Conservation (phyloP, 2,113 vertebrate genomes). For the Ariopsis seemanni region DNA sequence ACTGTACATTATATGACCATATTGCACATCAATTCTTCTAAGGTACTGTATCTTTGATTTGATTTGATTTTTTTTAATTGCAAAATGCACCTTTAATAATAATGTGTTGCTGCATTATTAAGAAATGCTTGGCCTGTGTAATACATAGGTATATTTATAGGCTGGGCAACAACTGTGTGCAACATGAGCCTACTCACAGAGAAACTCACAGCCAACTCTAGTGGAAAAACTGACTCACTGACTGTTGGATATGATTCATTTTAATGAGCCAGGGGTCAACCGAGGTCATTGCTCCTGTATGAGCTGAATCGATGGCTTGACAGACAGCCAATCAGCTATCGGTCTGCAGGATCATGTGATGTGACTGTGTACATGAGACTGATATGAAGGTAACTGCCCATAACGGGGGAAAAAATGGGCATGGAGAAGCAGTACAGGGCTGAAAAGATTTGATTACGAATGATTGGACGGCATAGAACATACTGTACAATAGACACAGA, state of each 20-base stretch:
- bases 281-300: neutral
- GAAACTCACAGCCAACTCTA: neutral
- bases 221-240: slow-evolving; percentile 19
- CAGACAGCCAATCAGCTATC: slow-evolving; percentile 18
- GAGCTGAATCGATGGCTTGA: slow-evolving; percentile 35
- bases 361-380: neutral
- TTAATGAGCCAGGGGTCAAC: slow-evolving; percentile 42
- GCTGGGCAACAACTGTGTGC: neutral
- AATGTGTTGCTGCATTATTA: neutral
- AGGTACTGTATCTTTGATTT: too few relatives aligned
- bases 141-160: neutral
- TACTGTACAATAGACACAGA: neutral
- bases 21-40: too few relatives aligned
- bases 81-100: neutral
- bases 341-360: slow-evolving; percentile 35
- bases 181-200: slow-evolving; percentile 1
- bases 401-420: neutral
- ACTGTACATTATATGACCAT: too few relatives aligned
- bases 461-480: neutral
- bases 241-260: slow-evolving; percentile 27
- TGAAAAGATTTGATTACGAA: neutral
- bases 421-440: neutral
- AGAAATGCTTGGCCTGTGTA: neutral
- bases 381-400: neutral
- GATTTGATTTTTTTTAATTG: too few relatives aligned